Conservation (phyloP, 1,140 invertebrate genomes). For the Saccostrea cuccullata region DNA sequence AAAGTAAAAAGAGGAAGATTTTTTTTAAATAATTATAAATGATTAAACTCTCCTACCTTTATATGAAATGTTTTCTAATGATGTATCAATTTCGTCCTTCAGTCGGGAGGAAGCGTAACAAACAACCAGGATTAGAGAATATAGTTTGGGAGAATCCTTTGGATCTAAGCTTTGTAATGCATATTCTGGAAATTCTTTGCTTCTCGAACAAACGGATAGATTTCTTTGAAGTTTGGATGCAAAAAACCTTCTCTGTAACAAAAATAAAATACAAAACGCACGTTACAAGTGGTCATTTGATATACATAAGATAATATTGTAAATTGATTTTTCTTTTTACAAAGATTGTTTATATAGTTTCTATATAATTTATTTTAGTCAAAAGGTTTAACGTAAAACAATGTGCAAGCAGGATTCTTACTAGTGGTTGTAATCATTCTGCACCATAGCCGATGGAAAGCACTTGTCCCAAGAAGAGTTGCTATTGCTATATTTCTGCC, state of each 20-base stretch:
- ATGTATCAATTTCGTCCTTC: not conserved
- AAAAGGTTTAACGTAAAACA: no score
- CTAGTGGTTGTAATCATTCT: no score
- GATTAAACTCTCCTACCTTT: not conserved
- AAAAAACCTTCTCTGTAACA: not conserved
- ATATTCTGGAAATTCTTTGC: not conserved
- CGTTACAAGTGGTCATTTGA: no score
- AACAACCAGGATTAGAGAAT: not conserved
- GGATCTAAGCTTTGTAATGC: not conserved
- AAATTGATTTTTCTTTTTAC: no score
- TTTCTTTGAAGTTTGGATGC: not conserved
- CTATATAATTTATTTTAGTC: no score
- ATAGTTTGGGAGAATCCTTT: accelerated
- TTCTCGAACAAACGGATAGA: not conserved
- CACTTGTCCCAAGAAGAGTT: no score
- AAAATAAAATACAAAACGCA: not conserved
- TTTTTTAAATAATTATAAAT: not conserved
- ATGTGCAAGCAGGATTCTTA: no score
- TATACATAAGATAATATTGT: no score
- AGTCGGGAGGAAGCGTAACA: not conserved
- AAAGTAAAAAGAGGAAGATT: not conserved
- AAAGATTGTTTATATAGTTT: no score
- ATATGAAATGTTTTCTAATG: not conserved
- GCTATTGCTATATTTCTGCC: no score
- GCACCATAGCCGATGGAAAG: no score